phyloP scores from a whole-genome alignment of 2,113 vertebrate genomes.

The Odocoileus hemionus region DNA sequence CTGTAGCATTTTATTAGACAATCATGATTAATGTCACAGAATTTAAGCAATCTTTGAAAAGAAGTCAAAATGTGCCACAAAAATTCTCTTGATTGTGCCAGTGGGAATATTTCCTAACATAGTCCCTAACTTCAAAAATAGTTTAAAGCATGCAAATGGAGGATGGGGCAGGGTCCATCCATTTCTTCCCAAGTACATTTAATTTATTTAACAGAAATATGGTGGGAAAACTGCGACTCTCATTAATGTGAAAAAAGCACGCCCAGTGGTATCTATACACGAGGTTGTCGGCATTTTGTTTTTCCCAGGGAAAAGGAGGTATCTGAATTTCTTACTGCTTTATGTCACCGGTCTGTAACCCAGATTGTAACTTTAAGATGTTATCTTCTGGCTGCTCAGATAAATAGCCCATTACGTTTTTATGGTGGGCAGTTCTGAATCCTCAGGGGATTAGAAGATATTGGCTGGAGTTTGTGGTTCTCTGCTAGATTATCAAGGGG shows the following conservation, averaged over 20 bases:
- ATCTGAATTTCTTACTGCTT: slow-evolving; percentile 67
- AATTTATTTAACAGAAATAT: slow-evolving; percentile 72
- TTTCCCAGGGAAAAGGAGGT: slow-evolving; percentile 56
- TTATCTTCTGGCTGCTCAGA: slow-evolving; percentile 77
- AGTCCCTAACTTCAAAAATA: slow-evolving; percentile 81
- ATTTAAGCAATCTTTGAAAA: slow-evolving; percentile 82
- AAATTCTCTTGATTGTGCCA: slow-evolving; percentile 81
- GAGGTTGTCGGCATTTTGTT: slow-evolving; percentile 20
- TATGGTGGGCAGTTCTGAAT: slow-evolving; percentile 79
- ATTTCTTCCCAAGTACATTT: slow-evolving; percentile 76
- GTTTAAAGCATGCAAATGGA: slow-evolving; percentile 73
- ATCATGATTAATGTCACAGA: slow-evolving; percentile 80
- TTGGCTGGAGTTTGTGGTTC: slow-evolving; percentile 77
- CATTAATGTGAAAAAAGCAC: slow-evolving; percentile 71
- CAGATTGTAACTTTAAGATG: slow-evolving; percentile 80
- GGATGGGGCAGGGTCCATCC: slow-evolving; percentile 68
- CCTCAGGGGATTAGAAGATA: slow-evolving; percentile 80
- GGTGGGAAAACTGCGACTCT: slow-evolving; percentile 77
- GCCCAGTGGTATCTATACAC: slow-evolving; percentile 60
- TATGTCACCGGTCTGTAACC: slow-evolving; percentile 66
- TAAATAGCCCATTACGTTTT: slow-evolving; percentile 81
- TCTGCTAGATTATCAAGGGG: slow-evolving; percentile 72
- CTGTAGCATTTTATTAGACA: slow-evolving; percentile 78
- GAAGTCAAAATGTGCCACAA: slow-evolving; percentile 83
- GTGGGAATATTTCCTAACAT: slow-evolving; percentile 84